phyloP scores from a whole-genome alignment of 2,888 invertebrate species.

The Habrosyne pyritoides region DNA sequence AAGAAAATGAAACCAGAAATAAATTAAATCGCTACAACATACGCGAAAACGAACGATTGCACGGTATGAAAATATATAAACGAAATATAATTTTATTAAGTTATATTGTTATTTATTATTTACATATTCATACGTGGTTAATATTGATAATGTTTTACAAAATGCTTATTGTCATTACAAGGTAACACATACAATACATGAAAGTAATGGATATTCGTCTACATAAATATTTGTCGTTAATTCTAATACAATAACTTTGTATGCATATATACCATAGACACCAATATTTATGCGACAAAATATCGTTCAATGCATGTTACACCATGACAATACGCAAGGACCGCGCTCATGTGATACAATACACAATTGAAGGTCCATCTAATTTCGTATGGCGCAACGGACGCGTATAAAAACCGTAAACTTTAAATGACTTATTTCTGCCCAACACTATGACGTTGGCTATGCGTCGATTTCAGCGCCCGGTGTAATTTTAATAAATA shows the following conservation, averaged over 20 bases:
- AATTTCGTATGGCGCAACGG: not conserved
- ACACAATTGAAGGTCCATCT: not conserved
- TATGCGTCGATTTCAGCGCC: not conserved
- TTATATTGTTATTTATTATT: slow-evolving; percentile 32
- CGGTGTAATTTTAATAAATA: not conserved
- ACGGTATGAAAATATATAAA: slow-evolving; percentile 42
- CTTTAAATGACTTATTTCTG: not conserved
- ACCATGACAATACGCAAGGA: not conserved
- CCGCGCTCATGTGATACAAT: slow-evolving; percentile 7
- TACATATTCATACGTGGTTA: slow-evolving; percentile 50
- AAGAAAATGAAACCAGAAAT: slow-evolving; percentile 53
- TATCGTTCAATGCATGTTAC: not conserved
- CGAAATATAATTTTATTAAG: not conserved
- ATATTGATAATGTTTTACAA: slow-evolving; percentile 57
- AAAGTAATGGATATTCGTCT: slow-evolving; percentile 32
- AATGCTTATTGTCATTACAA: slow-evolving; percentile 77
- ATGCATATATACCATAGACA: slow-evolving; percentile 13
- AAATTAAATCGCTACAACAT: slow-evolving; percentile 47
- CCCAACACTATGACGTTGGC: not conserved
- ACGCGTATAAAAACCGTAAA: not conserved
- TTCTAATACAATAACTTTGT: slow-evolving; percentile 34
- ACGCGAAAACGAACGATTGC: slow-evolving; percentile 47
- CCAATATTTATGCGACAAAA: not conserved
- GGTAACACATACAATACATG: slow-evolving; percentile 42
- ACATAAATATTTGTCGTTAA: slow-evolving; percentile 27